phyloP scores from a whole-genome alignment of 2,888 invertebrate genomes.

The Melieria picta region DNA sequence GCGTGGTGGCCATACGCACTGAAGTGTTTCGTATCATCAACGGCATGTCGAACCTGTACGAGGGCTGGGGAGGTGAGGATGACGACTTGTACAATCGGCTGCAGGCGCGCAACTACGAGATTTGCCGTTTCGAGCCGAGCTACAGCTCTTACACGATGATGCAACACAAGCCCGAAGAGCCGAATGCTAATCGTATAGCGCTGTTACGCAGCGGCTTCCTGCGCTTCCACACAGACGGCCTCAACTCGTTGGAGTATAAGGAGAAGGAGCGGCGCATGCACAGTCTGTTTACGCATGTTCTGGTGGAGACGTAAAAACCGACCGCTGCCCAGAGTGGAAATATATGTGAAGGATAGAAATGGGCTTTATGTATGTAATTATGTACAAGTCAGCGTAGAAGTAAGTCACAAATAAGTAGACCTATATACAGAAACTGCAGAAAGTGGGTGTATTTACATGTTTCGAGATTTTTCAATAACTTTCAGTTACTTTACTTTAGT shows the following conservation, averaged over 20 bases:
- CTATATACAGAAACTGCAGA: too few relatives aligned
- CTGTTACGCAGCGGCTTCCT: constrained; percentile 67
- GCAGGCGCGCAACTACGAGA: constrained; percentile 66
- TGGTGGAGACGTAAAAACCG: constrained; percentile 67
- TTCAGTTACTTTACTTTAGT: too few relatives aligned
- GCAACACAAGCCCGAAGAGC: constrained; percentile 71
- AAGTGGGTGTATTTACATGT: too few relatives aligned
- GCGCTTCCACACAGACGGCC: constrained; percentile 71
- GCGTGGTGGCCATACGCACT: constrained; percentile 80
- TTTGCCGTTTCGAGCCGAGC: constrained; percentile 75
- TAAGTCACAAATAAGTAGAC: too few relatives aligned
- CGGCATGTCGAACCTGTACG: constrained; percentile 87
- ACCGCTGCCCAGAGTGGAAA: too few relatives aligned
- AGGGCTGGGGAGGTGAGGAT: constrained; percentile 90
- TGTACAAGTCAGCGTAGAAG: too few relatives aligned
- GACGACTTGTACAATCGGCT: constrained; percentile 80
- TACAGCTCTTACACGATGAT: constrained; percentile 78
- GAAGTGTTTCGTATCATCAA: constrained; percentile 80
- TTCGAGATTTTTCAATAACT: too few relatives aligned
- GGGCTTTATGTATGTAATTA: too few relatives aligned
- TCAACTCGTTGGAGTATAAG: constrained; percentile 71
- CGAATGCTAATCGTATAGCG: constrained; percentile 69
- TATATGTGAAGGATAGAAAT: too few relatives aligned
- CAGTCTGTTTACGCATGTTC: constrained; percentile 73
- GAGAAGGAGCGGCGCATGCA: constrained; percentile 70